A percentile compares a stretch with the other conserved stretches of the same genome.
These are phyloP conservation scores for Etheostoma spectabile DNA, from an alignment of 2,113 vertebrate genomes.

Conservation along the genomic window DNA sequence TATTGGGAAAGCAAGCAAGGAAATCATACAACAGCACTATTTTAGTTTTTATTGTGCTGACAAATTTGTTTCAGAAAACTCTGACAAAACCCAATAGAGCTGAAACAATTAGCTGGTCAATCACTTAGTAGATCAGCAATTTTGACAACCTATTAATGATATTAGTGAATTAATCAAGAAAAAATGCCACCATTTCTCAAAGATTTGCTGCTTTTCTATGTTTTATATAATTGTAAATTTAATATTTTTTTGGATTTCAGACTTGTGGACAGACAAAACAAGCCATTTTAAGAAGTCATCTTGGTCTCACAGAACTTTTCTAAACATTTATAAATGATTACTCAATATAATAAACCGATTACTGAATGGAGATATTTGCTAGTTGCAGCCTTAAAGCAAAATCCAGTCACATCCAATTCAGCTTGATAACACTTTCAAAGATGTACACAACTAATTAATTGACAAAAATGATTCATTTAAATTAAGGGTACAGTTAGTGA, in stretches of 20 bases:
- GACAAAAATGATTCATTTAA: not conserved
- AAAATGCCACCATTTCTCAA: not conserved
- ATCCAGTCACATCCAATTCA: not conserved
- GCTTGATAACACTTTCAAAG: not conserved
- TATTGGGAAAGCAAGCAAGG: not conserved
- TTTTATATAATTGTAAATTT: not conserved
- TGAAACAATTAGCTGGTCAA: not conserved
- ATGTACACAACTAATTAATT: not conserved
- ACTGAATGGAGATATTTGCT: not conserved
- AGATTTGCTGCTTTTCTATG: not conserved
- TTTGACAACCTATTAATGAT: not conserved
- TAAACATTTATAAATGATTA: too few species aligned
- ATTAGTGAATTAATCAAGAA: not conserved
- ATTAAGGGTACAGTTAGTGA: not conserved
- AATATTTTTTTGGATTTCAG: not conserved
- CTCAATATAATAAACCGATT: not conserved
- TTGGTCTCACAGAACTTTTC: not conserved
- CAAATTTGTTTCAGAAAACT: not conserved
- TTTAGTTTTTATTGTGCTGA: not conserved
- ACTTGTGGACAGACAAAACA: not conserved
- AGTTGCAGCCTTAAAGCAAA: not conserved
- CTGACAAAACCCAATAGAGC: not conserved
- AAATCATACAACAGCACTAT: not conserved
- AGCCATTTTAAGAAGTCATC: not conserved
- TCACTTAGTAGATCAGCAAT: not conserved